Base-by-base conservation (phyloP, 2,797 vertebrate genomes). In the Neopelma chrysocephalum region DNA sequence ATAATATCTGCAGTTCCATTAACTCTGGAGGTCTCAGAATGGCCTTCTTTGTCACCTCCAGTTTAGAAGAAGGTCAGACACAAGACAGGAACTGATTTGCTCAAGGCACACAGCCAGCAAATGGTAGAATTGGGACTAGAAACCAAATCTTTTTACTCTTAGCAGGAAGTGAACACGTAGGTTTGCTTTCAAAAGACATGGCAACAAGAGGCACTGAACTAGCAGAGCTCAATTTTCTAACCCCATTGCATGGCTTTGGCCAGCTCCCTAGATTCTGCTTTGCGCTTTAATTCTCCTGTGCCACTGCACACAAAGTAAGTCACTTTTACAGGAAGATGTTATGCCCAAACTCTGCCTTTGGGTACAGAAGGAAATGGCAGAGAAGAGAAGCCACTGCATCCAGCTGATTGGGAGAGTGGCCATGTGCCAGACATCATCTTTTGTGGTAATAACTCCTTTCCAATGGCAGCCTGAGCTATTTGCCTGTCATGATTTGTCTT, bases 401-500 rank as follows among this genome's bases (percentile, higher is more conserved):
- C 94, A 94, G 72, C 79, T 85, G 84, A 87, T 27, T 7, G 3
- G 94, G 90, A 83, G 34, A 84, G 95, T 66, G 87, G 85, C 96
- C 87, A 93, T 87, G 89, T 90, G 90, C 83, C 95, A 96, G 90
- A 78, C 83, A 89, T 94, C 94, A 90, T 91, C 90, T 77, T 77
- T 53, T 65, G 82, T 89, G 91, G 90, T 80, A 95, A 89, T 92
- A 95, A 95, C 87, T 88, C 86, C 86, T 93, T 95, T 65, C 93
- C 96, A 94, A 77, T 94, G 95, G 95, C 92, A 89, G 91, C 78
- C 81, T 84, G 77, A 94, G 91, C 93, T 95, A 95, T 94, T 96
- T 94, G 92, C 83, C 86, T 95, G 95, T 94, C 93, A 94, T 58
- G 94, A 96, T 96, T 95, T 95, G 91, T 96, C 93, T 93, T 95